Evolutionary conservation across 1,140 invertebrate species (phyloP), one percentile per base, ranked within the genome.

Genomic region (Lanistes nyassanus): DNA sequence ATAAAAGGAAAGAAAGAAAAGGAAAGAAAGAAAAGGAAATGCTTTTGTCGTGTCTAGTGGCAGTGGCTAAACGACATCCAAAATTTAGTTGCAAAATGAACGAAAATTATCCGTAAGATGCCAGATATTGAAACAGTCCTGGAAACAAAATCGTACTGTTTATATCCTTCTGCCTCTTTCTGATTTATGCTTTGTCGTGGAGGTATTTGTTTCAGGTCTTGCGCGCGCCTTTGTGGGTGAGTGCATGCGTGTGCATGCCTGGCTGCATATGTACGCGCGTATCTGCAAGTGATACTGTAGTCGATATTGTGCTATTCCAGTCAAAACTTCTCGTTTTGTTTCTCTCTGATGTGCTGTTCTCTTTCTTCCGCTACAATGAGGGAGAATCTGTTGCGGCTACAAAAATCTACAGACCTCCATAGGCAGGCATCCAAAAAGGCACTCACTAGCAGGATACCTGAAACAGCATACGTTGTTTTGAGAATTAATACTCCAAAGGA

Each of bases 161-260:
- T 47, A 42, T 70, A n/a, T 51, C 34, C 51, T 31, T 42, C 26
- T 51, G 21, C 39, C 19, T 53, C 29, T 13, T 53, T 53, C 11
- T 34, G n/a, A 42, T 47, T 53, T 51, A 21, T 67, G n/a, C 65
- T 67, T 69, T 26, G 37, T 72, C n/a, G 70, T 56, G 11, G 36
- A 26, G 42, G 31, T 69, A 16, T 42, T 53, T 69, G 9, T 26
- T 69, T 69, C 47, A 19, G 6, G 6, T 11, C 42, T 36, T 47
- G 39, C 60, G 21, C 56, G n/a, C n/a, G 34, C 26, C 19, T 69
- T 13, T 37, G 62, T 65, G n/a, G 6, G n/a, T 9, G 62, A 21
- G n/a, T 65, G 62, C 62, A 36, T 65, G 62, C 19, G n/a, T 65
- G 23, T 0, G 62, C 37, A 36, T 1, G 29, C 21, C n/a, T 16